Evolutionary conservation across 2,797 vertebrate genomes (phyloP).

Genomic region (Ctenopoma kingsleyae): DNA sequence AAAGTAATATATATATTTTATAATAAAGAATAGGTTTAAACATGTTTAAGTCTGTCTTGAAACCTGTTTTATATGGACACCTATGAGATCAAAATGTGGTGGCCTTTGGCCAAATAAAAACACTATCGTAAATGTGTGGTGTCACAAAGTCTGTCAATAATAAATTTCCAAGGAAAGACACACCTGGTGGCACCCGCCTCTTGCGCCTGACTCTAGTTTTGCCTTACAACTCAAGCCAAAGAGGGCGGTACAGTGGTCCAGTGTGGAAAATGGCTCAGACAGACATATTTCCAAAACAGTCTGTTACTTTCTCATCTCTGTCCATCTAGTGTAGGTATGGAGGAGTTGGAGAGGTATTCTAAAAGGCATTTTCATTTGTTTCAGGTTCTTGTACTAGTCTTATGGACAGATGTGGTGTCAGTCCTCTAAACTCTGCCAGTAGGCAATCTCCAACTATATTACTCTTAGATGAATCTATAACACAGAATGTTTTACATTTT

Average conservation of each 20-base stretch:
- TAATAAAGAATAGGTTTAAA: not conserved
- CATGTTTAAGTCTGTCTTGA: not conserved
- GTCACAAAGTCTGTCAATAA: not conserved
- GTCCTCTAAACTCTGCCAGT: no score
- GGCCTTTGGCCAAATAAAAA: not conserved
- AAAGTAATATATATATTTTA: not conserved
- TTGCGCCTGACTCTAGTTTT: not conserved
- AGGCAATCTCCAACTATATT: no score
- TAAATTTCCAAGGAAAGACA: not conserved
- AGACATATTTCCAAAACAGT: no score
- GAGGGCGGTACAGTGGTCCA: not conserved
- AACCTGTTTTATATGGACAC: not conserved
- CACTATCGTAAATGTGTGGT: not conserved
- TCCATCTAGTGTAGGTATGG: no score
- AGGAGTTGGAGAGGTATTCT: no score
- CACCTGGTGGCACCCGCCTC: conserved; percentile 7
- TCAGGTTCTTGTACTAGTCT: no score
- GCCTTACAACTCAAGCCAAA: conserved; percentile 1
- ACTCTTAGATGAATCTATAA: no score
- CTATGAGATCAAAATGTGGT: not conserved
- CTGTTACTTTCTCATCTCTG: no score
- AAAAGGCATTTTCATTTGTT: no score
- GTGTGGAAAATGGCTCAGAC: not conserved
- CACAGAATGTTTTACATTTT: no score
- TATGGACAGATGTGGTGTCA: no score